A percentile compares a stretch with the other conserved stretches of the same genome.
These are phyloP conservation scores for Trogon melanurus DNA, from an alignment of 2,113 vertebrate species.

Conservation along the genomic window DNA sequence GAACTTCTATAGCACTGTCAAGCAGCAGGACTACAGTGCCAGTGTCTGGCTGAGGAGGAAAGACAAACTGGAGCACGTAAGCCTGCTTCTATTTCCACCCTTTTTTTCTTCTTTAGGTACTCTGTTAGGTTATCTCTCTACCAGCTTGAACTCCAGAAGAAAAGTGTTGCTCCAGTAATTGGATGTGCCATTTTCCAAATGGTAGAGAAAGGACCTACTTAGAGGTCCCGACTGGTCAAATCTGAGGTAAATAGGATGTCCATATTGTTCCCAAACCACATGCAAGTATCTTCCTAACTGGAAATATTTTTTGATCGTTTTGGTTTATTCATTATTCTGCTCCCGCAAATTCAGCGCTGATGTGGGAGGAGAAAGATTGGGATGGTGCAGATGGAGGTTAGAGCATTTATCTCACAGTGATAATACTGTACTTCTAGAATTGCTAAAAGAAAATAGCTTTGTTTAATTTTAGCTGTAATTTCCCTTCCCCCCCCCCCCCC, in stretches of 20 bases:
- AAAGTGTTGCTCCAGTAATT: neutral
- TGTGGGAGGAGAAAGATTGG: conserved; percentile 48
- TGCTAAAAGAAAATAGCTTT: neutral
- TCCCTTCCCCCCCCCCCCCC: too few relatives aligned
- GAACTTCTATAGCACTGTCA: conserved; percentile 86
- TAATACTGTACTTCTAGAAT: neutral
- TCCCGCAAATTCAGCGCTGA: conserved; percentile 16
- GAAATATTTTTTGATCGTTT: neutral
- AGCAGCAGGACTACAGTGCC: conserved; percentile 92
- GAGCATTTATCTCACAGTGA: neutral
- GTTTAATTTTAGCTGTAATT: neutral
- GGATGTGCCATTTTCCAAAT: neutral
- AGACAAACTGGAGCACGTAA: conserved; percentile 92
- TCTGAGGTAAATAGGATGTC: neutral
- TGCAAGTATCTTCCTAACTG: neutral
- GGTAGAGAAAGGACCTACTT: neutral
- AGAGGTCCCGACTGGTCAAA: neutral
- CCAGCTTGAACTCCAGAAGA: neutral
- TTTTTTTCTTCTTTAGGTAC: neutral
- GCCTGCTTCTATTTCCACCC: conserved; percentile 44
- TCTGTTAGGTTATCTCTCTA: neutral
- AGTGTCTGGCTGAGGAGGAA: conserved; percentile 90
- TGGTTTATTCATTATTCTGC: neutral
- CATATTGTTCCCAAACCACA: neutral
- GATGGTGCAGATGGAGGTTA: conserved; percentile 48